Evolutionary conservation across 2,888 invertebrate species (phyloP).

Genomic region (Eupithecia exiguata): DNA sequence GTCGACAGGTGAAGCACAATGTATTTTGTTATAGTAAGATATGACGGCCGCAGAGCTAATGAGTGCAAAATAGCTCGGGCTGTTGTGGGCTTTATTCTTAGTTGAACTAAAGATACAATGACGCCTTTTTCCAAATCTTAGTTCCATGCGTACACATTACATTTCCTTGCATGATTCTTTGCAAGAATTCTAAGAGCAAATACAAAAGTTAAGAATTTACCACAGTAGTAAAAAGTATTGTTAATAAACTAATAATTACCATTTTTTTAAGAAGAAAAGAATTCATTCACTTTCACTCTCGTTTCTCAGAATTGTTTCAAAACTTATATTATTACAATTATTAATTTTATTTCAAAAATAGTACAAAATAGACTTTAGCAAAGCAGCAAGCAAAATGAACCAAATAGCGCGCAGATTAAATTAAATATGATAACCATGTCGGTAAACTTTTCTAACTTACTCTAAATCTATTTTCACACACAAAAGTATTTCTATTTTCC

Average conservation of each 20-base stretch:
- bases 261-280: not conserved
- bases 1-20: too few species aligned
- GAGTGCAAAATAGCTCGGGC: too few species aligned
- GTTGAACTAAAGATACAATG: not conserved
- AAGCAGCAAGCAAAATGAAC: not conserved
- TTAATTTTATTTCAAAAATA: too few species aligned
- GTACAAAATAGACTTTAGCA: not conserved
- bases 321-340: too few species aligned
- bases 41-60: too few species aligned
- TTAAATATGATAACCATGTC: not conserved
- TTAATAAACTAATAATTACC: too few species aligned
- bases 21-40: too few species aligned
- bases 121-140: not conserved
- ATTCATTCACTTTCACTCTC: not conserved
- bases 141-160: not conserved
- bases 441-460: not conserved
- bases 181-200: not conserved
- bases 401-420: not conserved
- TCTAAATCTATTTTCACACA: not conserved
- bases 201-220: not conserved
- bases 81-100: too few species aligned
- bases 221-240: not conserved
- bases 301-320: too few species aligned
- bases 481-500: not conserved
- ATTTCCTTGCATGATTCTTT: not conserved